Evolutionary conservation across 2,888 invertebrate genomes (phyloP).

Genomic region (Creontiades dilutus): DNA sequence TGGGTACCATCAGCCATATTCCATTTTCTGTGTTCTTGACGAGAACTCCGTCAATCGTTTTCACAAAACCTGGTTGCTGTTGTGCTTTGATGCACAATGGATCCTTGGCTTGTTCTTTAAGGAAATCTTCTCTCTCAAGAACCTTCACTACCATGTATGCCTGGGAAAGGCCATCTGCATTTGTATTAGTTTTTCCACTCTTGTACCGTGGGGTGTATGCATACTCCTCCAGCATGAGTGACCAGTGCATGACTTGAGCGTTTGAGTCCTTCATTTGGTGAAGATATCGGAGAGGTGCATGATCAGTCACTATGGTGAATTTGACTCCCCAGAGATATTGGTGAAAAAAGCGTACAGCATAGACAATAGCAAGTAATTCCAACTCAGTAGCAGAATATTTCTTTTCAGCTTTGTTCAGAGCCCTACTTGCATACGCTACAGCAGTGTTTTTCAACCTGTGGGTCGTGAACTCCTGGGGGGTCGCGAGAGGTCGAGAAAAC

Average conservation of each 20-base stretch:
- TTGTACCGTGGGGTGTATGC: not conserved
- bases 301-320: slow-evolving; percentile 34
- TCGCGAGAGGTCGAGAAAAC: too few species aligned
- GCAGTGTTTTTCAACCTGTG: too few species aligned
- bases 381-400: slow-evolving; percentile 19
- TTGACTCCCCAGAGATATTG: not conserved
- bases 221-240: not conserved
- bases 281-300: not conserved
- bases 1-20: not conserved
- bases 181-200: not conserved
- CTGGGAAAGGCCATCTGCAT: slow-evolving; percentile 3
- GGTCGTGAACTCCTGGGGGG: too few species aligned
- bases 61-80: not conserved
- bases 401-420: not conserved
- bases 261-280: slow-evolving; percentile 3
- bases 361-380: slow-evolving; percentile 47
- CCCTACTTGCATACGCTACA: not conserved
- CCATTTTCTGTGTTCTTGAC: not conserved
- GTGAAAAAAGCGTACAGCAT: not conserved
- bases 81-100: not conserved
- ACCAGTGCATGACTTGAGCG: not conserved
- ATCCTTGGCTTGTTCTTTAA: not conserved
- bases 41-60: not conserved
- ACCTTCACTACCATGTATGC: not conserved
- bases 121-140: not conserved